A percentile compares a stretch with the other conserved stretches of the same genome.
Evolutionary conservation across 2,113 vertebrate genomes (phyloP).

Genomic region (Fulica atra): DNA sequence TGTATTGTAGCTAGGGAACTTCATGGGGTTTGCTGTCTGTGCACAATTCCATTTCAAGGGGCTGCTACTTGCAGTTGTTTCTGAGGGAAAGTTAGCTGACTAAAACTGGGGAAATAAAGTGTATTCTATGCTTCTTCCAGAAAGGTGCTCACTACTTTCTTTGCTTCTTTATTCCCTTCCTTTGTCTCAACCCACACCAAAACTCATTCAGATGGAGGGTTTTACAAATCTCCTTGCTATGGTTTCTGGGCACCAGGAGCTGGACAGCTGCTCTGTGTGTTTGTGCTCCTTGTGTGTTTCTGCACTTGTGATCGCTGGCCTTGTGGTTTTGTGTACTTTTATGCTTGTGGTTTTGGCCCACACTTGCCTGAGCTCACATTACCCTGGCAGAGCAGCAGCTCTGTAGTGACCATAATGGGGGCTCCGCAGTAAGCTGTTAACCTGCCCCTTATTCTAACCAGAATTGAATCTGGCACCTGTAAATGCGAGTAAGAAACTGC

Average conservation of each 20-base stretch:
- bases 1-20: neutral
- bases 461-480: accelerated
- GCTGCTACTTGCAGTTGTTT: neutral
- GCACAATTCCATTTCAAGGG: neutral
- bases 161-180: neutral
- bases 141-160: neutral
- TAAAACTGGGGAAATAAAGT: neutral
- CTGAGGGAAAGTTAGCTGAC: neutral
- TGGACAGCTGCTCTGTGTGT: neutral
- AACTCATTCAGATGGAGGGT: neutral
- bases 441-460: neutral
- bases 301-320: neutral
- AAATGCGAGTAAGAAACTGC: accelerated
- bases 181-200: neutral
- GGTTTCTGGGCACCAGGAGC: neutral
- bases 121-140: neutral
- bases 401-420: accelerated
- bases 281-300: neutral
- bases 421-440: neutral
- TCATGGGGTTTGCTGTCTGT: neutral
- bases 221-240: neutral
- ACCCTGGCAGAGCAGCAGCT: neutral
- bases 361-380: accelerated
- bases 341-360: neutral
- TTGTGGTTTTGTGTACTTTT: too few species aligned